Conservation (phyloP, 2,888 invertebrate genomes). For the Orthonevra nobilis region DNA sequence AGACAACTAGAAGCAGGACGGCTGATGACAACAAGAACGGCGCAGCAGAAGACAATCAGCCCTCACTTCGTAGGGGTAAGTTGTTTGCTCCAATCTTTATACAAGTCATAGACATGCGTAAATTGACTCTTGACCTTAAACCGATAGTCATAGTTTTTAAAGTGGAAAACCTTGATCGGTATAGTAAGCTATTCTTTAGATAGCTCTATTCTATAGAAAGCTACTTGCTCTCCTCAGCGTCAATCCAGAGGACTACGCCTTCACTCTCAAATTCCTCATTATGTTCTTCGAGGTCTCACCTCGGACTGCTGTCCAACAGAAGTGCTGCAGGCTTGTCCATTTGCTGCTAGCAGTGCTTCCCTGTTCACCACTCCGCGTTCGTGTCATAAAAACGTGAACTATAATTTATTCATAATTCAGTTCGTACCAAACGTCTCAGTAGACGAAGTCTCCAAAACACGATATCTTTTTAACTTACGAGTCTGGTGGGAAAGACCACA, state of each 20-base stretch:
- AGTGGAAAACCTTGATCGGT: too few relatives aligned
- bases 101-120: too few relatives aligned
- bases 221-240: too few relatives aligned
- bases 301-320: background rate
- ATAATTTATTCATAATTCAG: background rate
- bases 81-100: too few relatives aligned
- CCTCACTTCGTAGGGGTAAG: too few relatives aligned
- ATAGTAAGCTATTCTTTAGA: too few relatives aligned
- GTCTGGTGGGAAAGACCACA: background rate
- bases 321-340: background rate
- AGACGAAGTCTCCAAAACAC: background rate
- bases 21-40: too few relatives aligned
- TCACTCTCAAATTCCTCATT: background rate
- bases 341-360: background rate
- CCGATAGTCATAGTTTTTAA: too few relatives aligned
- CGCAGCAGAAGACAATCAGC: too few relatives aligned
- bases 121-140: too few relatives aligned
- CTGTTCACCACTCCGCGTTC: background rate
- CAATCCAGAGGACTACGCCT: conserved; percentile 7
- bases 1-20: too few relatives aligned
- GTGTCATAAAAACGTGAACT: background rate
- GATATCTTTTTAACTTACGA: background rate
- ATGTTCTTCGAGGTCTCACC: background rate
- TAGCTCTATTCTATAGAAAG: too few relatives aligned
- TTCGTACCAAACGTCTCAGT: background rate